Evolutionary conservation across 2,888 invertebrate species (phyloP).

Genomic region (Agrotis segetum): DNA sequence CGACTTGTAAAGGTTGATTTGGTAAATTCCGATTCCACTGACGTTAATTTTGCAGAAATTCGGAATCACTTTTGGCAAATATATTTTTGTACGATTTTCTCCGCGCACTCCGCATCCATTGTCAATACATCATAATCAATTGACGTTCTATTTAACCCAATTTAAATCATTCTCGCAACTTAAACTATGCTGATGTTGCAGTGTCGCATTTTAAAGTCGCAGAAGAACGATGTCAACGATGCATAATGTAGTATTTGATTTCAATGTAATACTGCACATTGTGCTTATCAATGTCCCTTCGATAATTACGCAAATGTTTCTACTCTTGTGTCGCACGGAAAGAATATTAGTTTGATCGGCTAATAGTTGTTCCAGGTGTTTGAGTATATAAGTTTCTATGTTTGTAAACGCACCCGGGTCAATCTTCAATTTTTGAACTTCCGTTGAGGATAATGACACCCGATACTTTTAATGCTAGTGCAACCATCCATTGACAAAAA

Average conservation of each 20-base stretch:
- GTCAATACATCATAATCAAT: background rate
- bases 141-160: background rate
- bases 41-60: background rate
- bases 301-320: constrained; percentile 18
- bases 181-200: background rate
- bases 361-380: too few relatives aligned
- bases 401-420: too few relatives aligned
- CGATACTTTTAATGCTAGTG: too few relatives aligned
- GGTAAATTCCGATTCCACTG: background rate
- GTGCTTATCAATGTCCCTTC: constrained; percentile 23
- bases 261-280: constrained; percentile 8
- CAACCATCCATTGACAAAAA: too few relatives aligned
- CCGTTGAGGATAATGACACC: too few relatives aligned
- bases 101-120: too few relatives aligned
- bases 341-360: too few relatives aligned
- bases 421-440: too few relatives aligned
- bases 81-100: background rate
- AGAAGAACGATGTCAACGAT: background rate
- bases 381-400: too few relatives aligned
- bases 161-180: background rate
- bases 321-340: background rate
- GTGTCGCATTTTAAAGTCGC: background rate
- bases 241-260: constrained; percentile 1
- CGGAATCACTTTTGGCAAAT: background rate
- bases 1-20: background rate